Conservation (phyloP, 2,888 invertebrate genomes). For the Stenchaetothrips biformis region DNA sequence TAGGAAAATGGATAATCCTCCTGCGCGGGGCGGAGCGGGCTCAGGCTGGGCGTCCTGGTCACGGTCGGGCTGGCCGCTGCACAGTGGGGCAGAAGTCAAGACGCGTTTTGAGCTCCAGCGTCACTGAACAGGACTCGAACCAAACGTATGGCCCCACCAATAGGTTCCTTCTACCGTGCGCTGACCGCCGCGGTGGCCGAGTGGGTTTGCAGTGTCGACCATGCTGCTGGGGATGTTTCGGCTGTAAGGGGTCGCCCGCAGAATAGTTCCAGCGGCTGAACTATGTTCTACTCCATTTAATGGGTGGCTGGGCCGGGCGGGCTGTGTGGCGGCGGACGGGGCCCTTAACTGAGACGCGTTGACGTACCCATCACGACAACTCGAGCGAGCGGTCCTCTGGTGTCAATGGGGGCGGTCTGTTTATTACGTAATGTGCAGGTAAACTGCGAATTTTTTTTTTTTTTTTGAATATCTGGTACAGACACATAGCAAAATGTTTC, state of each 20-base stretch:
- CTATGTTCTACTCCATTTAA: conserved; percentile 9
- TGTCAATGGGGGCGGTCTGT: no score
- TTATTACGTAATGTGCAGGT: no score
- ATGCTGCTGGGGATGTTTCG: no score
- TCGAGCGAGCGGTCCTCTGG: background rate
- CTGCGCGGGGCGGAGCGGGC: background rate
- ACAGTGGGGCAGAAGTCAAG: no score
- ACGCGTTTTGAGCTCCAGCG: no score
- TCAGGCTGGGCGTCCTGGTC: background rate
- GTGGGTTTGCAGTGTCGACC: background rate
- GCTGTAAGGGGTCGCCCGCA: background rate
- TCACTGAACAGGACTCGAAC: no score
- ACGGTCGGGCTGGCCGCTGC: background rate
- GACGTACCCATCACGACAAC: background rate
- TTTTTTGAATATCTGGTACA: no score
- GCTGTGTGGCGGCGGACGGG: background rate
- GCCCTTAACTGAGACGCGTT: background rate
- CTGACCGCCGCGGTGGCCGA: no score
- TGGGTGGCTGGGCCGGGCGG: background rate
- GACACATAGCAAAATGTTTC: no score
- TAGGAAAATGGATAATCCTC: conserved; percentile 17
- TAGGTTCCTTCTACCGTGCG: no score
- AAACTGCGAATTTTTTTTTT: no score
- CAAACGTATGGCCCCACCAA: no score
- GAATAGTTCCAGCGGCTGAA: conserved; percentile 4